phyloP scores from a whole-genome alignment of 2,888 invertebrate species.

The Leptopilina syphax region DNA sequence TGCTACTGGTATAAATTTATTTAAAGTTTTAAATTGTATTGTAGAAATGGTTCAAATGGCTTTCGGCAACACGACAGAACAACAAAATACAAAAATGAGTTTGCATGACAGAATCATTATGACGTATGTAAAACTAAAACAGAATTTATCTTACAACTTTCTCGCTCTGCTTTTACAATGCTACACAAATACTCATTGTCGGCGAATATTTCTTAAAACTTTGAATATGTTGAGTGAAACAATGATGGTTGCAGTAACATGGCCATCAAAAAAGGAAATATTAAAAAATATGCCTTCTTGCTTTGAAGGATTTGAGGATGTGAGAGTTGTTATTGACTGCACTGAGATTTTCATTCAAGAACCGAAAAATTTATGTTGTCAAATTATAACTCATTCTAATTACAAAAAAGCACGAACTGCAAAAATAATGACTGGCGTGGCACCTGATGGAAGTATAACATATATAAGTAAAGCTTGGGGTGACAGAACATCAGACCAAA shows the following conservation, averaged over 20 bases:
- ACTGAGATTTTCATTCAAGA: constrained; percentile 56
- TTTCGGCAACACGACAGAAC: not conserved
- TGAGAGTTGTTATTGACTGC: constrained; percentile 59
- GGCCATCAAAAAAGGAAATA: constrained; percentile 54
- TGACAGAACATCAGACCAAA: constrained; percentile 44
- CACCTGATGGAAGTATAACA: constrained; percentile 28
- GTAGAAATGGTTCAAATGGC: constrained; percentile 25
- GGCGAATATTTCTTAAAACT: constrained; percentile 49
- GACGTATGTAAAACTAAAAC: constrained; percentile 50
- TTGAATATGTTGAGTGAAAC: constrained; percentile 45
- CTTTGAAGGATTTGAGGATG: constrained; percentile 58
- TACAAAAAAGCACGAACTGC: constrained; percentile 43
- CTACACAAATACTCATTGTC: constrained; percentile 43
- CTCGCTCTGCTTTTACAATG: constrained; percentile 49
- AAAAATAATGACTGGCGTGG: not conserved
- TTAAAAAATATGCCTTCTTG: constrained; percentile 58
- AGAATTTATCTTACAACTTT: constrained; percentile 48
- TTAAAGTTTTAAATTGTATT: constrained; percentile 46
- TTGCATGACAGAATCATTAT: constrained; percentile 44
- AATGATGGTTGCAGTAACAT: constrained; percentile 46
- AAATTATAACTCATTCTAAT: constrained; percentile 52
- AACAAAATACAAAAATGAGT: constrained; percentile 30
- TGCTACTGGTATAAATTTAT: constrained; percentile 47
- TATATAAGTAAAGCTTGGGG: constrained; percentile 56
- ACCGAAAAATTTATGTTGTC: constrained; percentile 53